Conservation (phyloP, 2,888 invertebrate genomes). For the Adelphocoris suturalis region DNA sequence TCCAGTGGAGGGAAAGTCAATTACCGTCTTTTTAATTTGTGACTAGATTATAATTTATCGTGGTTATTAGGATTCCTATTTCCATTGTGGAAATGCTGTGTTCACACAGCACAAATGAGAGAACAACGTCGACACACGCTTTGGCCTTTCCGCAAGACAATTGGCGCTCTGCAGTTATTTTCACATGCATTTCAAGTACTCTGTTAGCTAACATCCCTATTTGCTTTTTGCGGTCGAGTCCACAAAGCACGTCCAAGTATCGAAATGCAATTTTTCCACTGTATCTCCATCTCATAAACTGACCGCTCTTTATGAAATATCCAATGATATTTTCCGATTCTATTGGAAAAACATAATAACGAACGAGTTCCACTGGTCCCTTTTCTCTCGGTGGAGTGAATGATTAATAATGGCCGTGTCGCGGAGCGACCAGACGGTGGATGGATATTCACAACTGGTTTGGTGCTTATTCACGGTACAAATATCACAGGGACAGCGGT, state of each 20-base stretch:
- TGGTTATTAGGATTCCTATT: too few relatives aligned
- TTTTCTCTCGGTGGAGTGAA: neutral
- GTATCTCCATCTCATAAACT: neutral
- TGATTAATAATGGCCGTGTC: constrained; percentile 16
- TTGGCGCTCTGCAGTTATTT: too few relatives aligned
- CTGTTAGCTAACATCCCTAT: neutral
- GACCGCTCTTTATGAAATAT: neutral
- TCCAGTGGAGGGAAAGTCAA: too few relatives aligned
- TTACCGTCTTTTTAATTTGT: too few relatives aligned
- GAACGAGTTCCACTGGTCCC: neutral
- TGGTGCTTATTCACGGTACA: constrained; percentile 59
- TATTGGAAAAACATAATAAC: constrained; percentile 8
- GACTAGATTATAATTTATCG: too few relatives aligned
- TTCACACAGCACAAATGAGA: too few relatives aligned
- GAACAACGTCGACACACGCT: too few relatives aligned
- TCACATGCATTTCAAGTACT: neutral
- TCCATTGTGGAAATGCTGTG: too few relatives aligned
- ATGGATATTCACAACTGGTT: constrained; percentile 58
- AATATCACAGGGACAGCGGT: constrained; percentile 53
- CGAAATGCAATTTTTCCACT: neutral
- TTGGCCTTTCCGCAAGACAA: too few relatives aligned
- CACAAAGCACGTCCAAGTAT: neutral
- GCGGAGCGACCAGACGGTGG: constrained; percentile 25
- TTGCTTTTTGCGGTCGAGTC: neutral
- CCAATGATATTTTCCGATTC: neutral